Percentiles rank a stretch among this genome's conserved stretches.
Evolutionary conservation across 2,888 invertebrate species (phyloP).

Genomic region (Trisateles emortualis): DNA sequence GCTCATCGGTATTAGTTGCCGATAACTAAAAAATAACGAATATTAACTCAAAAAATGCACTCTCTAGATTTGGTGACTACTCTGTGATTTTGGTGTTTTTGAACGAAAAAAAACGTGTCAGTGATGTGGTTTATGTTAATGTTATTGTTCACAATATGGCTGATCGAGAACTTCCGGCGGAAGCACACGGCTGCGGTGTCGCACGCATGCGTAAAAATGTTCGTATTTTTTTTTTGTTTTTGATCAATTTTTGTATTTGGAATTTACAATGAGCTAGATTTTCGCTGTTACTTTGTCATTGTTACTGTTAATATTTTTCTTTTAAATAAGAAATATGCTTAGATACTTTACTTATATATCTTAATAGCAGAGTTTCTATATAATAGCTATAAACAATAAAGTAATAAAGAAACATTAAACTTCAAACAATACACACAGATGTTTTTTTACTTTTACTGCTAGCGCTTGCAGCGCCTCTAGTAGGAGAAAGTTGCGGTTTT

Average conservation of each 20-base stretch:
- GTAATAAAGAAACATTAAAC: too few relatives aligned
- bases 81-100: slow-evolving; percentile 45
- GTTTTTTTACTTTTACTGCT: not conserved
- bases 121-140: slow-evolving; percentile 79
- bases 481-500: not conserved
- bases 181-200: slow-evolving; percentile 67
- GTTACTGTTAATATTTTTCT: not conserved
- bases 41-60: slow-evolving; percentile 21
- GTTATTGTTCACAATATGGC: slow-evolving; percentile 80
- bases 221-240: slow-evolving; percentile 60
- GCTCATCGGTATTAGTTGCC: slow-evolving; percentile 29
- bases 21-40: slow-evolving; percentile 2
- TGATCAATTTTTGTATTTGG: slow-evolving; percentile 16
- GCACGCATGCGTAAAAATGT: slow-evolving; percentile 78
- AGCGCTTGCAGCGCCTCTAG: not conserved
- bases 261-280: not conserved
- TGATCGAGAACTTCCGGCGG: slow-evolving; percentile 77
- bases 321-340: too few relatives aligned
- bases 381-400: too few relatives aligned
- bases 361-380: too few relatives aligned
- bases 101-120: slow-evolving; percentile 39
- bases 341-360: too few relatives aligned
- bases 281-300: slow-evolving; percentile 10
- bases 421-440: not conserved
- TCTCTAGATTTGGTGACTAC: slow-evolving; percentile 24